Base-by-base conservation (phyloP, 2,113 vertebrate genomes). In the Lasiurus cinereus region DNA sequence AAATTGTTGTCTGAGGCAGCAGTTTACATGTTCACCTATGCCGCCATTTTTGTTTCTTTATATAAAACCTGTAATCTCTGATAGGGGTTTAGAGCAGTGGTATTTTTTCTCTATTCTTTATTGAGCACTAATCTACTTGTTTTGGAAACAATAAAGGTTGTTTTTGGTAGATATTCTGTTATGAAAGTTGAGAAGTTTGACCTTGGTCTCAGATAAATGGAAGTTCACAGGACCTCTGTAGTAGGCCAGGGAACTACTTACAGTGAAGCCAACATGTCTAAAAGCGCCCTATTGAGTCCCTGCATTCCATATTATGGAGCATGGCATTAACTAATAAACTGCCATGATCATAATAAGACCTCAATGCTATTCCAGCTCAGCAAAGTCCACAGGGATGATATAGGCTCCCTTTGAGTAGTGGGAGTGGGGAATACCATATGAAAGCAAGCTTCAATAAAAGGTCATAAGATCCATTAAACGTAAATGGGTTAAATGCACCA, bases 21-120 rank as follows among this genome's bases (percentile, higher is more conserved):
- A n/a, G n/a, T n/a, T 39, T 39, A 39, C 39, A 39, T 39, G 39
- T 39, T 39, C 39, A 39, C 39, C 39, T 39, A 39, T 39, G 39
- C 39, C 39, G 39, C 39, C 39, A 39, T 39, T 5, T 39, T 39
- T 39, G 39, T 39, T 39, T 39, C 3, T 39, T 39, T 39, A 39
- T 39, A 39, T 39, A 39, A 85, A 95, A 70, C 46, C 11, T 82
- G 15, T 74, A 82, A 83, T 94, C 52, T 93, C 62, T 94, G 54
- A 74, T 62, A 87, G n/a, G 11, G 33, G 43, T 67, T 93, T 91
- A 83, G 69, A 90, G 39, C 90, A 56, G 50, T 83, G 90, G 27
- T 76, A 46, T 90, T 80, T 82, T 90, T 39, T 87, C 59, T 59
- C 36, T 50, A 12, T 73, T 82, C 56, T 84, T 94, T 91, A 72